phyloP scores from a whole-genome alignment of 1,140 invertebrate species.

The Heliconius himera region DNA sequence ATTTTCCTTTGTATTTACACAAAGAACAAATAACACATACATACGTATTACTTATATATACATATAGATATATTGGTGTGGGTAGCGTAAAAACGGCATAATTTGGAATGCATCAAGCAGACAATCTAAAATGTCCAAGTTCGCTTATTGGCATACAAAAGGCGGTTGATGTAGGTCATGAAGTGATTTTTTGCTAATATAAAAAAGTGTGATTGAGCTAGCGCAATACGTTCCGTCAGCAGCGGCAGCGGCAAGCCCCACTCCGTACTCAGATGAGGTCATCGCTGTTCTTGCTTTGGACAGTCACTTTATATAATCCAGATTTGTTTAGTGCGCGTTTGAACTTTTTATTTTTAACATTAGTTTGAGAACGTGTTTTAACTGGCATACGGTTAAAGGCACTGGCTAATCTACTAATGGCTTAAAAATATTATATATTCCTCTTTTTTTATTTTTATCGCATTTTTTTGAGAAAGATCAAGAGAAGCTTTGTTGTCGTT shows the following conservation, averaged over 20 bases:
- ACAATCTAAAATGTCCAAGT: background rate
- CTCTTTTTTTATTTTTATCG: background rate
- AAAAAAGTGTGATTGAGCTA: constrained; percentile 60
- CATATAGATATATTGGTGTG: background rate
- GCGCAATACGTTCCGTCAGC: constrained; percentile 43
- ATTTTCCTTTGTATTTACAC: background rate
- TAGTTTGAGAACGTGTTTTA: background rate
- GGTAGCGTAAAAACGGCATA: background rate
- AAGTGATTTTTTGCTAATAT: constrained; percentile 56
- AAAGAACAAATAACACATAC: background rate
- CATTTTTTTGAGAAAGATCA: background rate
- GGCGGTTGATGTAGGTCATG: constrained; percentile 74
- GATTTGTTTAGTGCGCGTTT: constrained; percentile 30
- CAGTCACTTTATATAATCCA: constrained; percentile 33
- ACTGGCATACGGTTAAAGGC: background rate
- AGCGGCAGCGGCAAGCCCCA: constrained; percentile 31
- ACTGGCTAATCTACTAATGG: background rate
- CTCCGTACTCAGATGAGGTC: constrained; percentile 50
- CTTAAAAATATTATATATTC: background rate
- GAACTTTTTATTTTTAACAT: background rate
- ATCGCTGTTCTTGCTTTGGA: constrained; percentile 43
- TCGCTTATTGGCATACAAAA: constrained; percentile 5
- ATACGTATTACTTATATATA: background rate
- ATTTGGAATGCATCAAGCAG: background rate
- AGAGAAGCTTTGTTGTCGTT: background rate